Conservation (phyloP, 2,888 invertebrate genomes). For the Drosophila demipolita region DNA sequence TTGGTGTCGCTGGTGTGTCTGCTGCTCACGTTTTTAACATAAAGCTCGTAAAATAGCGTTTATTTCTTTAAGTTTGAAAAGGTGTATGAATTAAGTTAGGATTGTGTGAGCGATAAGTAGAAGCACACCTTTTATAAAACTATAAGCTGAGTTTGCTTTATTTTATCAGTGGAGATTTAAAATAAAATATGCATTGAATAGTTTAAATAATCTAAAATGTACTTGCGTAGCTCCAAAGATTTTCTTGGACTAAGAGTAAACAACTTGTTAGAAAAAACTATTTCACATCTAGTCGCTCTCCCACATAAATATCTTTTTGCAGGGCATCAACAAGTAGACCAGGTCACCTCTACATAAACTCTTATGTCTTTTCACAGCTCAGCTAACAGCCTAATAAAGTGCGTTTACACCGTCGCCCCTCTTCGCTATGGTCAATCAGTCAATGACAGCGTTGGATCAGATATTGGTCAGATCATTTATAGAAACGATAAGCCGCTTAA, state of each 20-base stretch:
- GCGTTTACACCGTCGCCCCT: slow-evolving; percentile 7
- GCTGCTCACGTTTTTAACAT: slow-evolving; percentile 66
- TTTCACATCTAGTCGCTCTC: background rate
- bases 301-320: background rate
- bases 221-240: background rate
- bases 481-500: slow-evolving; percentile 53
- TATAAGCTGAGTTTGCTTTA: background rate
- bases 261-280: background rate
- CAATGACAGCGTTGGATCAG: slow-evolving; percentile 54
- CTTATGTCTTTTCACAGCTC: slow-evolving; percentile 68
- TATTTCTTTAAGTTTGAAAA: slow-evolving; percentile 38
- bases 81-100: background rate
- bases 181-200: background rate
- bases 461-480: slow-evolving; percentile 44
- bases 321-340: slow-evolving; percentile 9
- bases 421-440: slow-evolving; percentile 9
- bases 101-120: background rate
- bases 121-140: background rate
- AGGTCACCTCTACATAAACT: background rate
- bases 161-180: too few species aligned
- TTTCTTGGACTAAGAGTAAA: background rate
- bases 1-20: slow-evolving; percentile 43
- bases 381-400: slow-evolving; percentile 43
- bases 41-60: slow-evolving; percentile 61
- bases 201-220: background rate